Percentiles rank a stretch among this genome's conserved stretches.
Conservation (phyloP, 64 coral and sea anemone genomes). For the Porites lutea region DNA sequence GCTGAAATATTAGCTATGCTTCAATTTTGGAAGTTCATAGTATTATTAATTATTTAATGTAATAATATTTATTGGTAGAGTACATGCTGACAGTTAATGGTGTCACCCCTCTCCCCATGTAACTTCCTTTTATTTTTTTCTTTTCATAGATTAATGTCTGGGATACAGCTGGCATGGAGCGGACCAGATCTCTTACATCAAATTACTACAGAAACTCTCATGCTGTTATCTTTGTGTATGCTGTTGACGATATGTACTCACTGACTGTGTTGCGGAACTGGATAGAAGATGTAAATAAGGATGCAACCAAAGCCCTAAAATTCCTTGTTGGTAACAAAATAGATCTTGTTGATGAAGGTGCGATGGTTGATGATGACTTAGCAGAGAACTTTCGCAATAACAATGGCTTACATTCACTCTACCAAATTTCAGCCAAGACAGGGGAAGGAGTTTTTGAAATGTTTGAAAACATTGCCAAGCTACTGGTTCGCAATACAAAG, state of each 20-base stretch:
- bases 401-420: slow-evolving; percentile 55
- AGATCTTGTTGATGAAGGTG: slow-evolving; percentile 80
- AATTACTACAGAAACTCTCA: slow-evolving; percentile 87
- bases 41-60: too few relatives aligned
- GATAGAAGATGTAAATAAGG: slow-evolving; percentile 74
- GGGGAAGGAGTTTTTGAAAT: slow-evolving; percentile 87
- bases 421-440: slow-evolving; percentile 88
- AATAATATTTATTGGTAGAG: too few relatives aligned
- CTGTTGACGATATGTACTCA: slow-evolving; percentile 78
- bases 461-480: slow-evolving; percentile 77
- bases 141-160: slow-evolving; percentile 86
- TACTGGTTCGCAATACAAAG: slow-evolving; percentile 50
- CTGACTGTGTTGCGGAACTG: slow-evolving; percentile 68
- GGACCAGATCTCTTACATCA: slow-evolving; percentile 86
- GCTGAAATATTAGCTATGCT: too few relatives aligned
- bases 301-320: slow-evolving; percentile 72
- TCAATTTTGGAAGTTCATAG: too few relatives aligned
- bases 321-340: slow-evolving; percentile 95
- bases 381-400: slow-evolving; percentile 62
- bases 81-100: too few relatives aligned
- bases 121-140: background rate
- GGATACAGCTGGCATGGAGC: slow-evolving; percentile 97
- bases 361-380: slow-evolving; percentile 66
- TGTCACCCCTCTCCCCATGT: too few relatives aligned
- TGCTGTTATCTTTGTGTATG: slow-evolving; percentile 79